Base-by-base conservation (phyloP, 2,888 invertebrate species). In the Agriopis aurantiaria region DNA sequence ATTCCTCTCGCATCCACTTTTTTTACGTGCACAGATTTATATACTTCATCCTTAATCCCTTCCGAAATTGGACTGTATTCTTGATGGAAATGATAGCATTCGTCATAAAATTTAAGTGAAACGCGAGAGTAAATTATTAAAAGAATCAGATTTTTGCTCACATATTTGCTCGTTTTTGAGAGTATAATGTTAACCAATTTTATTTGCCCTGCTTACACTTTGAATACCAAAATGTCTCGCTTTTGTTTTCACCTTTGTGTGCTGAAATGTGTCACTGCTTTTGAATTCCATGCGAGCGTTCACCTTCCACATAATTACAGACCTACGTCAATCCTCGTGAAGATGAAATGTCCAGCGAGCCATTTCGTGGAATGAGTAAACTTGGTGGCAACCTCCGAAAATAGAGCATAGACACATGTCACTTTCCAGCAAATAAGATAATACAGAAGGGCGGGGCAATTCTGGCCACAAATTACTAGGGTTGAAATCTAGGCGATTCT, bases 11-110 rank as follows among this genome's bases (percentile, higher is more conserved):
- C 87, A 84, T 84, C 80, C 73, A 64, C 69, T 77, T 72, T 74
- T 51, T 79, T 79, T 82, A 84, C 85, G 86, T 83, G 84, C 80
- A 76, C 80, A 80, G 85, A 86, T 84, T 88, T 84, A 83, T 82
- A 77, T 78, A 79, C 83, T 80, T 84, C 79, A 74, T 78, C 77
- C 79, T 69, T 76, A 71, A 82, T 80, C 80, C 79, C 77, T 78
- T 72, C 78, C 72, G 73, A 83, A 82, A 85, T 80, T 80, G 79
- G 80, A 75, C 79, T 74, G 76, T 81, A 81, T 80, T 79, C 79
- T 81, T 82, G 81, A 71, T 65, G 46, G 59, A 73, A 70, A 69
- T 80, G 83, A 82, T 84, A 72, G 73, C 74, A 82, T 80, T 79
- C 73, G 76, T 80, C 82, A 82, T 84, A 82, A 85, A 84, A 82